phyloP scores from a whole-genome alignment of 2,888 invertebrate species.

The Camponotus fellah region DNA sequence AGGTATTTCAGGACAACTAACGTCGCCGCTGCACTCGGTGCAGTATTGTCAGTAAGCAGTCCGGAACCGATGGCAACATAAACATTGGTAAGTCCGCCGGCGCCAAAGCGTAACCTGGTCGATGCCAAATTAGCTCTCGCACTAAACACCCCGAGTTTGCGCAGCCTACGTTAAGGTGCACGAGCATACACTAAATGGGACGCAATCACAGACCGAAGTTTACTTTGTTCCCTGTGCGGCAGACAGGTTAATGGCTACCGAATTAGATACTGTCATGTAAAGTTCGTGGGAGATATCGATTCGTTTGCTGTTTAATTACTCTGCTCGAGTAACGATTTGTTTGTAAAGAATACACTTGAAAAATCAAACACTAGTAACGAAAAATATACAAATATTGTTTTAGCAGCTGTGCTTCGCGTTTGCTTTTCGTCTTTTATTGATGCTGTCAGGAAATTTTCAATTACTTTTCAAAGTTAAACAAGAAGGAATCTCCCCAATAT shows the following conservation, averaged over 20 bases:
- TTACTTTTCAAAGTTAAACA: background rate
- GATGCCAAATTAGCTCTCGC: constrained; percentile 69
- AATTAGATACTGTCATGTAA: constrained; percentile 54
- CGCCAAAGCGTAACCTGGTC: constrained; percentile 66
- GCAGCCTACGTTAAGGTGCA: constrained; percentile 68
- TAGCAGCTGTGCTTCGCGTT: background rate
- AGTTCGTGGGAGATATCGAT: constrained; percentile 36
- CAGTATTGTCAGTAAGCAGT: constrained; percentile 54
- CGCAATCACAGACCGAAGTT: constrained; percentile 70
- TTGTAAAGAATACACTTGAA: constrained; percentile 5
- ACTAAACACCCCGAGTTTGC: constrained; percentile 50
- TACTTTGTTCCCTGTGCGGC: constrained; percentile 68
- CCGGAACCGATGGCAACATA: constrained; percentile 62
- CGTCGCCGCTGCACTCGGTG: constrained; percentile 49
- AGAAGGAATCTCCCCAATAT: background rate
- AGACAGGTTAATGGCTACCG: constrained; percentile 66
- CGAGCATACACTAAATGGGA: constrained; percentile 67
- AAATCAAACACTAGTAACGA: background rate
- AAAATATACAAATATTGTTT: background rate
- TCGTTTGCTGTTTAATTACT: constrained; percentile 38
- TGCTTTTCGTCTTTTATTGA: background rate
- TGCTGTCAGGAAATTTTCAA: background rate
- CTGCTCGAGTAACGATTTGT: background rate
- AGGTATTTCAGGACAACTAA: constrained; percentile 57
- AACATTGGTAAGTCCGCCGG: constrained; percentile 62